Evolutionary conservation across 1,140 invertebrate genomes (phyloP).

Genomic region (Oedothorax gibbosus): DNA sequence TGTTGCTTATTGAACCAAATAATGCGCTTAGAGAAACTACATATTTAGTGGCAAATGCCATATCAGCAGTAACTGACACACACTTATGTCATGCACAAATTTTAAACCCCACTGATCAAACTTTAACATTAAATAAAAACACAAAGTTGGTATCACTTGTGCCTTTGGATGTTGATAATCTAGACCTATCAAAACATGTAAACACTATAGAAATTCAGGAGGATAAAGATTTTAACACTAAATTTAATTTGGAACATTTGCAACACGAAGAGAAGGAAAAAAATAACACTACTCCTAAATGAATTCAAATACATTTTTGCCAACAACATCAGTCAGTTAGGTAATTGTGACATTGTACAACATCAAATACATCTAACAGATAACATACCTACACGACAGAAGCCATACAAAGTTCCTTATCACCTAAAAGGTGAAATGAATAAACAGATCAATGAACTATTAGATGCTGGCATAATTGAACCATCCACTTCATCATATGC

Average conservation of each 20-base stretch:
- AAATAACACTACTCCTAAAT: too few species aligned
- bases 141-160: too few species aligned
- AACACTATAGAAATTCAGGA: too few species aligned
- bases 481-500: constrained; percentile 68
- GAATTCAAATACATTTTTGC: too few species aligned
- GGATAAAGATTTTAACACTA: background rate
- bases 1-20: background rate
- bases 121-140: too few species aligned
- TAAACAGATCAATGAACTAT: constrained; percentile 63
- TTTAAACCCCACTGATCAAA: too few species aligned
- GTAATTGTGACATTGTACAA: too few species aligned
- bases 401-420: background rate
- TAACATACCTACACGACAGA: constrained; percentile 4
- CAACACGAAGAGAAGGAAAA: background rate
- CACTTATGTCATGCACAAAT: too few species aligned
- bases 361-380: background rate
- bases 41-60: background rate
- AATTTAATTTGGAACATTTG: background rate
- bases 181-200: too few species aligned
- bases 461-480: constrained; percentile 65
- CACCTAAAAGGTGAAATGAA: background rate
- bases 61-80: too few species aligned
- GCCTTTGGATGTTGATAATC: too few species aligned
- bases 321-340: too few species aligned
- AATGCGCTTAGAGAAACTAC: background rate